Conservation (phyloP, 2,797 vertebrate genomes). For the Otolemur crassicaudatus region DNA sequence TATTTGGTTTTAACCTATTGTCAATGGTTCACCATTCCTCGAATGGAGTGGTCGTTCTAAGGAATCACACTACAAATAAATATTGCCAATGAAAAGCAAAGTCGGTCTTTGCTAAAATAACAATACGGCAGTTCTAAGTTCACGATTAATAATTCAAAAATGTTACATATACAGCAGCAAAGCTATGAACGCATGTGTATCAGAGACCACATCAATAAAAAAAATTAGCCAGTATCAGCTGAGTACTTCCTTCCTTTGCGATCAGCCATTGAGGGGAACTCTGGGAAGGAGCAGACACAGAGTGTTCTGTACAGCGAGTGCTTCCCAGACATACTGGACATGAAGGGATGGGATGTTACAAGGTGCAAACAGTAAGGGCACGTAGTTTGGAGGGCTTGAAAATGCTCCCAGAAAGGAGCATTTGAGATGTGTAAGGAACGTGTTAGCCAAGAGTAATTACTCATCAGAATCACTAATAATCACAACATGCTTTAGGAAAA, state of each 20-base stretch:
- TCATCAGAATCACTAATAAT: background rate
- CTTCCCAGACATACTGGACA: background rate
- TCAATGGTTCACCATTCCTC: background rate
- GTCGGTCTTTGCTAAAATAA: background rate
- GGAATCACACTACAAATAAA: background rate
- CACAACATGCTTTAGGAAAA: constrained; percentile 37
- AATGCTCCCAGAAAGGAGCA: background rate
- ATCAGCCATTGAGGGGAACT: background rate
- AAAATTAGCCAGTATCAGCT: background rate
- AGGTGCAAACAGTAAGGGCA: background rate
- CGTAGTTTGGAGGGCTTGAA: background rate
- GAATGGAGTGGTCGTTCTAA: background rate
- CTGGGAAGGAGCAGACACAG: background rate
- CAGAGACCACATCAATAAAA: background rate
- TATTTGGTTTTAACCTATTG: background rate
- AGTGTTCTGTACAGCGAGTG: background rate
- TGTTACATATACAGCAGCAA: background rate
- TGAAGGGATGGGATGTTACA: background rate
- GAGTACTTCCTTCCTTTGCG: background rate
- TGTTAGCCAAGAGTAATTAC: constrained; percentile 39
- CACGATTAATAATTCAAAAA: background rate
- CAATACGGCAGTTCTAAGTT: background rate
- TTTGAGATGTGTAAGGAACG: background rate
- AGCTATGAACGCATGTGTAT: background rate
- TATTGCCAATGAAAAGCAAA: background rate